phyloP scores from a whole-genome alignment of 2,888 invertebrate genomes.

The Tillus elongatus region DNA sequence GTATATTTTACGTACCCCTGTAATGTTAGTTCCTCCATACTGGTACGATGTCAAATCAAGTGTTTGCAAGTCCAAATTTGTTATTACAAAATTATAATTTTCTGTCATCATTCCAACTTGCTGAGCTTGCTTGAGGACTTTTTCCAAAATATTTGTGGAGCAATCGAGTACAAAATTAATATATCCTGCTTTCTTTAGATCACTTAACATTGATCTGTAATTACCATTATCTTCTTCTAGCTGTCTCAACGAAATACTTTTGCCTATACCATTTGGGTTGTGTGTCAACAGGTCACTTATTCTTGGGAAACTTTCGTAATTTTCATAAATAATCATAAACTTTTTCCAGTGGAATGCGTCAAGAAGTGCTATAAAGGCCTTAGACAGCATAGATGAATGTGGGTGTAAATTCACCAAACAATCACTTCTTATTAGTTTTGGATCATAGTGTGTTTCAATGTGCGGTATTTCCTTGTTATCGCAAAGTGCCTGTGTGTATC shows the following conservation, averaged over 20 bases:
- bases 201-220: constrained; percentile 58
- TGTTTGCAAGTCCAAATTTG: constrained; percentile 73
- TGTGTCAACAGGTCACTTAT: constrained; percentile 63
- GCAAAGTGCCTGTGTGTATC: constrained; percentile 16
- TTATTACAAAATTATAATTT: constrained; percentile 67
- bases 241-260: constrained; percentile 49
- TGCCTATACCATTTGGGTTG: constrained; percentile 44
- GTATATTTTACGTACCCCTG: constrained; percentile 45
- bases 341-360: constrained; percentile 65
- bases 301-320: constrained; percentile 57
- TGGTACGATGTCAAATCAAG: constrained; percentile 69
- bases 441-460: constrained; percentile 24
- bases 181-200: constrained; percentile 61
- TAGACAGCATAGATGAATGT: constrained; percentile 19
- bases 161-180: constrained; percentile 69
- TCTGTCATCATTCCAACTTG: constrained; percentile 81
- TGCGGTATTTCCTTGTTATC: constrained; percentile 28
- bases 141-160: constrained; percentile 48
- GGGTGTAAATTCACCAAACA: constrained; percentile 21
- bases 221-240: constrained; percentile 57
- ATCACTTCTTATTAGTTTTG: constrained; percentile 22
- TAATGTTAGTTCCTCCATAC: constrained; percentile 75
- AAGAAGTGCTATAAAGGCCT: constrained; percentile 52
- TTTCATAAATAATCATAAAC: constrained; percentile 77
- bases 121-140: constrained; percentile 61